Conservation (phyloP, 2,797 vertebrate genomes). For the Gastrophryne carolinensis region DNA sequence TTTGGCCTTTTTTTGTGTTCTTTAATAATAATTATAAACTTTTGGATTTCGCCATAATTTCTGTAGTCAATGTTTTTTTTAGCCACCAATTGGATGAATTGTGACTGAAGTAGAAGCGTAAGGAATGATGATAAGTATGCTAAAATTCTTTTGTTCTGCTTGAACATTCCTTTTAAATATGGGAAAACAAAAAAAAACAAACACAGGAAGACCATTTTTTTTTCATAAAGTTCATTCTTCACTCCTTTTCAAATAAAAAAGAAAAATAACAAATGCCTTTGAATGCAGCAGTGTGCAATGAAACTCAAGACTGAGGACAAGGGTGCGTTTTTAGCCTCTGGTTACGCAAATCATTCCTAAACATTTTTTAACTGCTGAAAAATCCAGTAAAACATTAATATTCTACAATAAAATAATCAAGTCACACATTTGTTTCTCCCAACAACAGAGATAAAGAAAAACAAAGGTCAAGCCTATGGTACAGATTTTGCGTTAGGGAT, state of each 20-base stretch:
- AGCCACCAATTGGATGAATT: too few relatives aligned
- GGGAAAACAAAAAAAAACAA: too few relatives aligned
- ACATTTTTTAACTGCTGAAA: slow-evolving; percentile 60
- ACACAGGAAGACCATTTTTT: neutral
- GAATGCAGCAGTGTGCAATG: slow-evolving; percentile 64
- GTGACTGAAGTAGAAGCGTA: too few relatives aligned
- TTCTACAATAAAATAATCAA: slow-evolving; percentile 7
- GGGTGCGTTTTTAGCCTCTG: slow-evolving; percentile 50
- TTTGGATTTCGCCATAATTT: too few relatives aligned
- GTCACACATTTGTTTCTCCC: neutral
- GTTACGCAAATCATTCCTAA: slow-evolving; percentile 60
- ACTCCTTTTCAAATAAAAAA: slow-evolving; percentile 63
- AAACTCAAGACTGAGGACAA: neutral
- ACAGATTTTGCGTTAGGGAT: neutral
- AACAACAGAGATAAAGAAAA: neutral
- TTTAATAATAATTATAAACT: too few relatives aligned
- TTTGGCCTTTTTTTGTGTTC: too few relatives aligned
- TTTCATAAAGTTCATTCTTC: slow-evolving; percentile 68
- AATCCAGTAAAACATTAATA: slow-evolving; percentile 62
- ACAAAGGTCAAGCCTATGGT: neutral
- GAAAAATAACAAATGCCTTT: slow-evolving; percentile 70
- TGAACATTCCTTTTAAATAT: too few relatives aligned
- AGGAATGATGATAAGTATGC: too few relatives aligned
- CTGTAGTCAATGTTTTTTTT: too few relatives aligned
- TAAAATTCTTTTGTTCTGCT: too few relatives aligned